Conservation (phyloP, 2,113 vertebrate species). For the Baryphthengus martii region DNA sequence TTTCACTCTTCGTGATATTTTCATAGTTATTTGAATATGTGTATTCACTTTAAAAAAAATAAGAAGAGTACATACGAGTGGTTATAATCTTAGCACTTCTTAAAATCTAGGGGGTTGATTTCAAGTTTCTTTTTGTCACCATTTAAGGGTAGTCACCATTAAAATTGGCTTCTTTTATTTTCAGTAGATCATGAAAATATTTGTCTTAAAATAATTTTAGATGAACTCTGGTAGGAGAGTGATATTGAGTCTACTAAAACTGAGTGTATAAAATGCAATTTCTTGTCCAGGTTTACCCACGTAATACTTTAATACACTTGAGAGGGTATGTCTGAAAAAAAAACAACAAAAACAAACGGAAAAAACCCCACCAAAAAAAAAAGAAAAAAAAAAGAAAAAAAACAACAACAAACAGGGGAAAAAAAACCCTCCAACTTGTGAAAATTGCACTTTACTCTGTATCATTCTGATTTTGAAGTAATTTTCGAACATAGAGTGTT, state of each 20-base stretch:
- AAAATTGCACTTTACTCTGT: not conserved
- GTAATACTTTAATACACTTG: not conserved
- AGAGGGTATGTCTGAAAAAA: not conserved
- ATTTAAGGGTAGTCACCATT: not conserved
- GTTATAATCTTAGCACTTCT: not conserved
- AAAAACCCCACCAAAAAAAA: too few species aligned
- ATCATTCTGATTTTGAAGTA: not conserved
- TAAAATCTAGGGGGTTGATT: not conserved
- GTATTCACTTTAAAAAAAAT: too few species aligned
- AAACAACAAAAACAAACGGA: too few species aligned
- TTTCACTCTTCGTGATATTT: not conserved
- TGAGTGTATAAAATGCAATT: not conserved
- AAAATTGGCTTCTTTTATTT: not conserved
- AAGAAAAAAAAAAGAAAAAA: not conserved
- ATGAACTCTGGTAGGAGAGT: not conserved
- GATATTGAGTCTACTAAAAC: not conserved
- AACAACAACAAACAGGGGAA: not conserved
- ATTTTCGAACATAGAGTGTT: fast-evolving
- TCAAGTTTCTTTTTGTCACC: not conserved
- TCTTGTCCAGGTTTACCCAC: not conserved
- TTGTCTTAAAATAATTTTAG: not conserved
- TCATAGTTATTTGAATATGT: not conserved
- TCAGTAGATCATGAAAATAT: not conserved
- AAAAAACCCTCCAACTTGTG: not conserved
- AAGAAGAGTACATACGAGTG: not conserved